These are phyloP conservation scores for Leptestheria dahalacensis DNA, from an alignment of 1,140 invertebrate species.

Conservation along the genomic window DNA sequence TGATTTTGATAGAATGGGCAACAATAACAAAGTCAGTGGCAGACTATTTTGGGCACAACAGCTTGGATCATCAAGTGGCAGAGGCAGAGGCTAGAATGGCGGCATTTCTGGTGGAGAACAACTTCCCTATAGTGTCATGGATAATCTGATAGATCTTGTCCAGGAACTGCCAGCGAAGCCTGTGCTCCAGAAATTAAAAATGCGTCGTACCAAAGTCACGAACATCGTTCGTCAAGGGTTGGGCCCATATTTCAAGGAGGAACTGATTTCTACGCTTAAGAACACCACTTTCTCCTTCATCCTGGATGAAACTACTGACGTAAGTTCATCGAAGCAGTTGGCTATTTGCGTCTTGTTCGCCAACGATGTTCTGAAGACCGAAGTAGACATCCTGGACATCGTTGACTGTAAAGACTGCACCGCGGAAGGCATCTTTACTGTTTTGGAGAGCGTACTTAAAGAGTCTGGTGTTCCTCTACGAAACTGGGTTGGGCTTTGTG, in stretches of 20 bases:
- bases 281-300: constrained; percentile 15
- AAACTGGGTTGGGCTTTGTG: not conserved
- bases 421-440: not conserved
- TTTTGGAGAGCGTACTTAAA: not conserved
- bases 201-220: constrained; percentile 4
- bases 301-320: constrained; percentile 18
- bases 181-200: not conserved
- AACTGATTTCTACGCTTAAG: not conserved
- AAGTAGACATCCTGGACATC: not conserved
- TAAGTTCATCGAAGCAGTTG: not conserved
- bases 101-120: constrained; percentile 5
- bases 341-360: not conserved
- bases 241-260: not conserved
- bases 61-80: constrained; percentile 2
- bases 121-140: not conserved
- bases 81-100: not conserved
- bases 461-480: not conserved
- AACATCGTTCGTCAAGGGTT: not conserved
- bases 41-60: not conserved
- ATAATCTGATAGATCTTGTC: not conserved
- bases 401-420: not conserved
- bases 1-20: too few species aligned
- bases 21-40: not conserved
- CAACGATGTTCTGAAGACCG: not conserved
- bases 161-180: not conserved